Evolutionary conservation across 2,888 invertebrate species (phyloP), one percentile per base, ranked within the genome.

Genomic region (Galerucella pusilla): DNA sequence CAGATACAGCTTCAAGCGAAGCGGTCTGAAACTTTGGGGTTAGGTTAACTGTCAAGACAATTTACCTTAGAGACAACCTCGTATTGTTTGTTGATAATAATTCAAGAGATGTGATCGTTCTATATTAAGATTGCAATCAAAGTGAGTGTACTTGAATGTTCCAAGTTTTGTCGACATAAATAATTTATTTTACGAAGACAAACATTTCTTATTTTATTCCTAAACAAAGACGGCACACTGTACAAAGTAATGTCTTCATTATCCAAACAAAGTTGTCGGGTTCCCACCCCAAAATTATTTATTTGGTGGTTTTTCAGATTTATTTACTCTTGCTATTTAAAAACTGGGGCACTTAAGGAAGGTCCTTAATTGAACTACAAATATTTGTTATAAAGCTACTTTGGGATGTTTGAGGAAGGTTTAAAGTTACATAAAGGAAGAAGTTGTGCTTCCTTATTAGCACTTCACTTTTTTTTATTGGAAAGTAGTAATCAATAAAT

Each of bases 281-380:
- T 74, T 74, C 74, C 74, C 74, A 73, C 25, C 57, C 68, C 5
- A 73, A 65, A 42, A 46, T 11, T 54, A 69, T 45, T 71, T 45
- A 64, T 45, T 7, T 59, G 45, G 54, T 49, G 28, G 49, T 28
- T 64, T 73, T 68, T 49, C 20, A 54, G 66, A 66, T 65, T 71
- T 78, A 67, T 78, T 78, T 76, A 67, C 68, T 59, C 45, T 68
- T 35, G 69, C 65, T 71, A 66, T 73, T 75, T 73, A 71, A 73
- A 76, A 78, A 78, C 74, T 78, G 59, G 78, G 68, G 78, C 78
- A 78, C 78, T 78, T 74, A 69, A 71, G 64, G 65, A 69, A 74
- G 76, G 71, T 71, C 75, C 69, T 78, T 78, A 78, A 78, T 78
- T 78, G 78, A 78, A 76, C 60, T 52, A 59, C 69, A 76, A 78